Evolutionary conservation across 2,797 vertebrate genomes (phyloP), one percentile per base, ranked within the genome.

Genomic region (Gobionotothen gibberifrons): DNA sequence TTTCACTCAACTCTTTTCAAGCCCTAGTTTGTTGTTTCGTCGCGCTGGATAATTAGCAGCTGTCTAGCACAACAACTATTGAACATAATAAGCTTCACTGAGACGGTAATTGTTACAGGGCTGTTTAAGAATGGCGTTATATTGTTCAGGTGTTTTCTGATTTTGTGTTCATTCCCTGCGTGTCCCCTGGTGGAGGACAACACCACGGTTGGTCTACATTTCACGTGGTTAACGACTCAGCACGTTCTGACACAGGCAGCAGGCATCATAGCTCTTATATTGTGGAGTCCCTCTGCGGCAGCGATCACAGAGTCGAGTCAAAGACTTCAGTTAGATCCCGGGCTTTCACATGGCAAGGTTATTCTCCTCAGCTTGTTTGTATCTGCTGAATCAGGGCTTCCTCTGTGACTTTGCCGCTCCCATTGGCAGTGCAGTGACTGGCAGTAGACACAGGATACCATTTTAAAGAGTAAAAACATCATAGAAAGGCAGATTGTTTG

Each of bases 301-400:
- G 70, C n/a, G 19, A 68, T 74, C 66, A 59, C 49, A 67, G 53
- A 76, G 66, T n/a, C 49, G 79, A 78, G 21, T 78, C 69, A 59
- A 79, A 76, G 70, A 72, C 2, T 57, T 79, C 51, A 68, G 26
- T 54, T 54, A 62, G 72, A 70, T 77, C 78, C 46, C 39, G 49
- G 49, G 43, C 65, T n/a, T 40, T 76, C 58, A 1, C 36, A 52
- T 29, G 52, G 26, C 76, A 86, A 83, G 74, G 76, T 87, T 85
- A 74, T 82, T 79, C 63, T 46, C 19, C 22, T 29, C 49, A 54
- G 75, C 53, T 80, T 68, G 79, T 67, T 71, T 77, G 64, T 51
- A 55, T 73, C 47, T 68, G 84, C 87, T 84, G 81, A 87, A 69
- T 88, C 56, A 76, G 76, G 48, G 42, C 54, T 82, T 78, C 79